Evolutionary conservation across 2,797 vertebrate species (phyloP), one percentile per base, ranked within the genome.

Genomic region (Scolopax bukidnonensis): DNA sequence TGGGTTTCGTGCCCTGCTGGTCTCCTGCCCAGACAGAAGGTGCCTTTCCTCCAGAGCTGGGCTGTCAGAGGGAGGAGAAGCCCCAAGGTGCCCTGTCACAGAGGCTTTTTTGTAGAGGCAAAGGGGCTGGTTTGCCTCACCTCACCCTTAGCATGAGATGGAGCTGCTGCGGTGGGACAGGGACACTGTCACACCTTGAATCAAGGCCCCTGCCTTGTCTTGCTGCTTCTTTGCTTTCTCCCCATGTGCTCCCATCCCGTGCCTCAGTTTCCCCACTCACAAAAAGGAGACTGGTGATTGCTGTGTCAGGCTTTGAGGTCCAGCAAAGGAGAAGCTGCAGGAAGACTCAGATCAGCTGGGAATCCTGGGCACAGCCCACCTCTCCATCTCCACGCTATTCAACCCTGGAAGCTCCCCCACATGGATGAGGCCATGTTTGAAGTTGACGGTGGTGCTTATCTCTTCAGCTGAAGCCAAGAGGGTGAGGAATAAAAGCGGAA

Each of bases 21-120:
- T 83, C 51, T 89, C 47, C 8, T 67, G 81, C 60, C 88, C 71
- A 19, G 74, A 69, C 16, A 87, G 59, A 82, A 94, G 71, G 78
- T 91, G 87, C 79, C 87, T 78, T 95, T 94, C 11, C 50, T 43
- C 11, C 67, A 60, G 54, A 25, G 59, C 4, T 9, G 0, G 20
- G 25, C 43, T n/a, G 5, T 16, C 47, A 45, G 40, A 64, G 48
- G 27, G 18, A 79, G 13, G 32, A 89, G 32, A 59, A 69, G 10
- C 16, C 40, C 69, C 30, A 36, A 14, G 13, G 32, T 25, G 2
- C 51, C 18, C 59, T 40, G 11, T 23, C 59, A 11, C 17, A 16
- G n/a, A 16, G 48, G 11, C 10, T 84, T 81, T 86, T 48, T 14
- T 11, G 4, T 10, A 45, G 36, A 70, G 33, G 20, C 14, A 36